phyloP scores from a whole-genome alignment of 2,888 invertebrate genomes.

The Adelphocoris suturalis region DNA sequence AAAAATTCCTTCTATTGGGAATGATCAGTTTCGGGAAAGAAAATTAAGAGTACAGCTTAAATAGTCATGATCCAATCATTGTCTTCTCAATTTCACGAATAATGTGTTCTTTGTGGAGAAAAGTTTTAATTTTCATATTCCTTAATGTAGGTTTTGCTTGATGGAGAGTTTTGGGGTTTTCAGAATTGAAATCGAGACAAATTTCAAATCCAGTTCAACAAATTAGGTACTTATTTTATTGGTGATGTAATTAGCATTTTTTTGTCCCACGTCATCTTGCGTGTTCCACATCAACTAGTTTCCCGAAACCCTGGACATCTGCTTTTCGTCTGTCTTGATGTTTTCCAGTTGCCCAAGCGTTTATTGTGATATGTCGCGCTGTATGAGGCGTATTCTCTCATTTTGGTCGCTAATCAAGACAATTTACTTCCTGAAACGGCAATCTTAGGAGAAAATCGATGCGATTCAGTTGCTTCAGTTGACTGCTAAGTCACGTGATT shows the following conservation, averaged over 20 bases:
- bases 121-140: too few relatives aligned
- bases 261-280: conserved; percentile 12
- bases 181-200: not conserved
- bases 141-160: too few relatives aligned
- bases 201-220: too few relatives aligned
- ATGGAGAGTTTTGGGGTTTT: not conserved
- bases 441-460: conserved; percentile 75
- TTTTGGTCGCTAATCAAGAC: not conserved
- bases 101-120: too few relatives aligned
- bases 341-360: not conserved
- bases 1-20: too few relatives aligned
- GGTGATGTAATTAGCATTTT: not conserved
- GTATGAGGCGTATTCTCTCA: not conserved
- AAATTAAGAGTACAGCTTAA: not conserved
- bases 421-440: not conserved
- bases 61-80: not conserved
- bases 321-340: not conserved
- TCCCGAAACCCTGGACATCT: not conserved
- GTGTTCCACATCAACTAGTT: not conserved
- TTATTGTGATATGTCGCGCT: not conserved
- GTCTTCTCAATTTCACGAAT: too few relatives aligned
- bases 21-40: too few relatives aligned
- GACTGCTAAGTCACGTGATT: conserved; percentile 77
- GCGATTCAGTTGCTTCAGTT: conserved; percentile 75
- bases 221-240: not conserved